Evolutionary conservation across 2,113 vertebrate genomes (phyloP).

Genomic region (Petromus typicus): DNA sequence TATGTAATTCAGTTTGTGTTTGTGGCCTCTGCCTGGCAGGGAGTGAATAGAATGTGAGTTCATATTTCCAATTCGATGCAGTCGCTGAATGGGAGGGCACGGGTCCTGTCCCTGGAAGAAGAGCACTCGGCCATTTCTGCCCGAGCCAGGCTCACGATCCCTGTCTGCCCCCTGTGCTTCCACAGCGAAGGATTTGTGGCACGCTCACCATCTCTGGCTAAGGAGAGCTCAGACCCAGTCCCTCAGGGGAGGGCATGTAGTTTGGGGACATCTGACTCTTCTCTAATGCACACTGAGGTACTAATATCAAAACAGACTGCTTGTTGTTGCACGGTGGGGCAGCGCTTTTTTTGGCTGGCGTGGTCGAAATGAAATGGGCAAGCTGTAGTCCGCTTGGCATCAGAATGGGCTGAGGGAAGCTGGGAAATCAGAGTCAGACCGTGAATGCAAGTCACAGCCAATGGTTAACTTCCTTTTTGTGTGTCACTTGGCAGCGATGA

Average conservation of each 20-base stretch:
- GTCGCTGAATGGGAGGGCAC: not conserved
- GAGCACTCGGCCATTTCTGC: conserved; percentile 29
- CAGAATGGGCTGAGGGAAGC: conserved; percentile 74
- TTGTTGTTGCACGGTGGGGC: conserved; percentile 70
- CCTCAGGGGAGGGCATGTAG: conserved; percentile 67
- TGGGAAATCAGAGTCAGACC: conserved; percentile 73
- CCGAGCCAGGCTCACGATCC: not conserved
- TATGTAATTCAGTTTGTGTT: conserved; percentile 31
- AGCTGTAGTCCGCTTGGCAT: conserved; percentile 80
- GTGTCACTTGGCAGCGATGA: conserved; percentile 68
- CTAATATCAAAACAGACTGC: conserved; percentile 83
- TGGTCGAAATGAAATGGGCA: conserved; percentile 77
- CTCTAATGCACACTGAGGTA: conserved; percentile 70
- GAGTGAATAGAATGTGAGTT: conserved; percentile 52
- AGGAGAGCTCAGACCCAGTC: conserved; percentile 38
- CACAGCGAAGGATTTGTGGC: conserved; percentile 38
- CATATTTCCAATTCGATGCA: conserved; percentile 34
- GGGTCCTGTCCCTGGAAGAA: conserved; percentile 31
- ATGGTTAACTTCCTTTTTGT: conserved; percentile 78
- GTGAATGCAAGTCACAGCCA: conserved; percentile 73
- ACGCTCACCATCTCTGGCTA: conserved; percentile 51
- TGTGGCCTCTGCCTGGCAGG: conserved; percentile 36
- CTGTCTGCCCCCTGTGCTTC: conserved; percentile 38
- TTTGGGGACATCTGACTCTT: conserved; percentile 81
- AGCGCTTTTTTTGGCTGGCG: conserved; percentile 75